Conservation (phyloP, 1,140 invertebrate genomes). For the Diplogasteroides magnus region DNA sequence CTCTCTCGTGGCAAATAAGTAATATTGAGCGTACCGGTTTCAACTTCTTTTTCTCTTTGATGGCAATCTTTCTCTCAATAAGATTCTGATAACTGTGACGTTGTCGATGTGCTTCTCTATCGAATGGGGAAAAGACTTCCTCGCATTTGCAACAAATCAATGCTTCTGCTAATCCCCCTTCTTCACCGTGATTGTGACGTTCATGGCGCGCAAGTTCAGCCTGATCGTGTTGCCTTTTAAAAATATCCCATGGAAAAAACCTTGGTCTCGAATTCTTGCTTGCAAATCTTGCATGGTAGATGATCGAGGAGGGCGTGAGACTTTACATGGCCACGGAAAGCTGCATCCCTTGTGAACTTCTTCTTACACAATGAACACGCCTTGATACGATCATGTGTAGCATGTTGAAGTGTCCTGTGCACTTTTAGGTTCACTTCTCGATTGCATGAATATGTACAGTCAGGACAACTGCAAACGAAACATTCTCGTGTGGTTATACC, state of each 20-base stretch:
- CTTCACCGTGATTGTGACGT: constrained; percentile 2
- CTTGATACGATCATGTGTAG: background rate
- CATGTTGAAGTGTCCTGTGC: background rate
- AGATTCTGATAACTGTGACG: background rate
- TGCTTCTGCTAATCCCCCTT: background rate
- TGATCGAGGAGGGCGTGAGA: constrained; percentile 4
- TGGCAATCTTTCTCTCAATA: background rate
- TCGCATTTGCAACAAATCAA: constrained; percentile 10
- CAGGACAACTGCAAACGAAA: background rate
- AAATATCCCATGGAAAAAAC: background rate
- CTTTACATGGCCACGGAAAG: constrained; percentile 18
- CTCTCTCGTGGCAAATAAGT: background rate
- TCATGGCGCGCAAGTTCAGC: background rate
- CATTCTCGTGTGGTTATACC: background rate
- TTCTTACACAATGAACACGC: background rate
- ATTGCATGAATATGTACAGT: too few species aligned
- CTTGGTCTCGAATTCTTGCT: constrained; percentile 11
- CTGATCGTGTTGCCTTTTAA: background rate
- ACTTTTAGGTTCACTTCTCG: background rate
- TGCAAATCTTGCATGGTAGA: constrained; percentile 6
- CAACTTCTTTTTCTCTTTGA: background rate
- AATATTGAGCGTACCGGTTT: background rate
- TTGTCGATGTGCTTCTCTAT: background rate
- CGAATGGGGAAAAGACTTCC: constrained; percentile 2
- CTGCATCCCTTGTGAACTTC: constrained; percentile 10